Conservation (phyloP, 1,140 invertebrate species). For the Branchinecta lynchi region DNA sequence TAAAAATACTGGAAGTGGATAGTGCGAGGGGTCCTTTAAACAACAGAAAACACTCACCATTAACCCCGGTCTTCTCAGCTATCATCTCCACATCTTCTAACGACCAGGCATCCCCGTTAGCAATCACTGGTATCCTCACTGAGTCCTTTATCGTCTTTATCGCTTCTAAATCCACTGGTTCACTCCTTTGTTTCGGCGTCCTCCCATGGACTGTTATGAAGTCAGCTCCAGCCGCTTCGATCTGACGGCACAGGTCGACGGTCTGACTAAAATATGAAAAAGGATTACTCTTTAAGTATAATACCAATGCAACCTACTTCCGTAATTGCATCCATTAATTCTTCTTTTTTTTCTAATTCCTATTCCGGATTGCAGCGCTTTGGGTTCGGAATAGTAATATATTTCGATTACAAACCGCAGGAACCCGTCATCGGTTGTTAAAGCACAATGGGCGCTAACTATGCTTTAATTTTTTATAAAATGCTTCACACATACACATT, state of each 20-base stretch:
- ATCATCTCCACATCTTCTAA: conserved; percentile 51
- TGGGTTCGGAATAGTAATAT: too few species aligned
- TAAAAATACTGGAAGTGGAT: not conserved
- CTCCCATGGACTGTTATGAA: conserved; percentile 82
- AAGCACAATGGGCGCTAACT: too few species aligned
- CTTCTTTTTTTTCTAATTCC: too few species aligned
- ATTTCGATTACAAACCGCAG: too few species aligned
- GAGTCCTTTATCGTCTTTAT: conserved; percentile 55
- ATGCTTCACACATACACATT: too few species aligned
- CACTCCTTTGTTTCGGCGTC: conserved; percentile 59
- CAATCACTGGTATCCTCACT: conserved; percentile 62
- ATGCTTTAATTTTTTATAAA: too few species aligned
- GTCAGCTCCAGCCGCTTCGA: conserved; percentile 67
- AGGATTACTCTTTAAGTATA: not conserved
- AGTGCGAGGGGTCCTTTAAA: not conserved
- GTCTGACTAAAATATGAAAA: conserved; percentile 34
- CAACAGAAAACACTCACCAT: conserved; percentile 40
- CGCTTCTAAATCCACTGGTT: conserved; percentile 54
- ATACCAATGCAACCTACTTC: too few species aligned
- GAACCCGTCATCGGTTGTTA: too few species aligned
- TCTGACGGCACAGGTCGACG: conserved; percentile 53
- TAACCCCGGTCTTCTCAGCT: conserved; percentile 47
- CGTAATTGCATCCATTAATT: too few species aligned
- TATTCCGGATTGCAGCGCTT: too few species aligned
- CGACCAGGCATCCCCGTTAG: conserved; percentile 72